phyloP scores from a whole-genome alignment of 2,113 vertebrate genomes.

The Stomatorhinus ivindoensis region DNA sequence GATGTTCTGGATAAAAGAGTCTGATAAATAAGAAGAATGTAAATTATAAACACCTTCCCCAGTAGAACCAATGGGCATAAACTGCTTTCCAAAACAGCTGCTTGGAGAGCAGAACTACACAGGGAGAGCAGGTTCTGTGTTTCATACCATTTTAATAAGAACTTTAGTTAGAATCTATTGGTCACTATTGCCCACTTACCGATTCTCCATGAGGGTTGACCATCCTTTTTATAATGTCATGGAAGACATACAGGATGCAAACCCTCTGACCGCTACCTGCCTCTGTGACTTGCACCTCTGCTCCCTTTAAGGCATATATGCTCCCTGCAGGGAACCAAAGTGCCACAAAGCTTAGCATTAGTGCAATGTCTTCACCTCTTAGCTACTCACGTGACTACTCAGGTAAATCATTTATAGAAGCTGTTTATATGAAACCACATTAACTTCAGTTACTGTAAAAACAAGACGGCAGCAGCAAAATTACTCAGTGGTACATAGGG shows the following conservation, averaged over 20 bases:
- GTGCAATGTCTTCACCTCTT: neutral
- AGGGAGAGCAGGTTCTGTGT: neutral
- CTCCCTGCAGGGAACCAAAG: constrained; percentile 31
- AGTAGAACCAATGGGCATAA: neutral
- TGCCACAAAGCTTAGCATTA: neutral
- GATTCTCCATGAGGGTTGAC: rapidly evolving
- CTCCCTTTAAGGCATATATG: constrained; percentile 18
- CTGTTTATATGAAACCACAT: neutral
- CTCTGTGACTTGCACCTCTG: constrained; percentile 45
- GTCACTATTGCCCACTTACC: constrained; percentile 30
- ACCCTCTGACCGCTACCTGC: constrained; percentile 39
- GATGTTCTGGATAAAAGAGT: neutral
- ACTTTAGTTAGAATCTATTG: neutral
- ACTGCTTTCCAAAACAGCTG: neutral
- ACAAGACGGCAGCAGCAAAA: neutral
- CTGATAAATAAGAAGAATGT: neutral
- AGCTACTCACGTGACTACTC: neutral
- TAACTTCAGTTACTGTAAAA: neutral
- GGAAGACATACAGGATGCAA: constrained; percentile 47
- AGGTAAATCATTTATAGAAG: neutral
- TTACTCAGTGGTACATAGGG: neutral
- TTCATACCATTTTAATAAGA: neutral
- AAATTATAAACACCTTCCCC: neutral
- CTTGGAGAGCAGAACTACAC: neutral
- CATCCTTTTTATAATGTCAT: neutral